Base-by-base conservation (phyloP, 2,797 vertebrate genomes). In the Emys orbicularis region DNA sequence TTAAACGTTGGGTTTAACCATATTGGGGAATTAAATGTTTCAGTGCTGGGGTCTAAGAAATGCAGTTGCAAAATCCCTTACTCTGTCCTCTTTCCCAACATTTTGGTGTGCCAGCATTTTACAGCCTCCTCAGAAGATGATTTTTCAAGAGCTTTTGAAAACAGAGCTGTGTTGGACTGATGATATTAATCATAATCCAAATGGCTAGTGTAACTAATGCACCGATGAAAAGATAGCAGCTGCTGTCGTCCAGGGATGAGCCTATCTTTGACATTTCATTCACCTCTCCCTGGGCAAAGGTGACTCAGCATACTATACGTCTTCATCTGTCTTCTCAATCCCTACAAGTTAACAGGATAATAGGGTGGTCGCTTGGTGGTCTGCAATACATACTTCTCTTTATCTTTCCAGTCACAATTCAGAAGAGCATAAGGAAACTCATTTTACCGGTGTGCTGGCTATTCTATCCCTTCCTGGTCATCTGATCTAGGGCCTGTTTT, bases 241-340 rank as follows among this genome's bases (percentile, higher is more conserved):
- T 94, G 89, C 34, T 23, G 2, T 81, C 90, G 74, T 76, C 68
- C 53, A 83, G 72, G 34, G 79, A 89, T 95, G 76, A 96, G 87
- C 47, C 29, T 91, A 87, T 90, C 84, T 94, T 92, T 94, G 77
- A 72, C 16, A 89, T 97, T 97, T 97, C 87, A 81, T 91, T 95
- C 92, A 87, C 87, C 88, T 92, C 92, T 96, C 94, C 93, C 52
- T 91, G 29, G 77, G 95, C 87, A 94, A 94, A 96, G 87, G 87
- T 83, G 49, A 21, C 47, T 92, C 68, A 77, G 53, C 37, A 89
- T 82, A 84, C 84, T 81, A 90, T 97, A 96, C 98, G 93, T 97
- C 94, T 98, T 98, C 97, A 98, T 98, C 97, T 97, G 89, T 97
- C 97, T 98, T 95, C 29, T 37, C 57, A 96, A 65, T 81, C 50